phyloP scores from a whole-genome alignment of 2,888 invertebrate species.

The Chironomus riparius region DNA sequence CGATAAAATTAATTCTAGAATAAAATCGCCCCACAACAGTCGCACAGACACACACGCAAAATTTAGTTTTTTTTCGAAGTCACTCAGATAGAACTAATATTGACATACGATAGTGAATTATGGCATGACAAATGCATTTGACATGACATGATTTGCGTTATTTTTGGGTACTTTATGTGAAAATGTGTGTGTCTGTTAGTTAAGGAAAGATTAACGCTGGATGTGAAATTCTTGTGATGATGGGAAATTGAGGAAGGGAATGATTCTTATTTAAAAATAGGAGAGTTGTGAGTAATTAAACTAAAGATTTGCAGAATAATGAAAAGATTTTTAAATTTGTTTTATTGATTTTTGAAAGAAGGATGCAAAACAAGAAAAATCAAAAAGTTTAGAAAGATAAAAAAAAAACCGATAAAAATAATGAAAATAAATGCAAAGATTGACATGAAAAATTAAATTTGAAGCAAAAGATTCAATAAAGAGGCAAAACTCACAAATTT shows the following conservation, averaged over 20 bases:
- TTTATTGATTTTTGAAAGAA: too few relatives aligned
- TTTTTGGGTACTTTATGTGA: neutral
- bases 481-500: too few relatives aligned
- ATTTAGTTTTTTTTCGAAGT: neutral
- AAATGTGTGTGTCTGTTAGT: neutral
- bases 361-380: too few relatives aligned
- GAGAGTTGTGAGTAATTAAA: too few relatives aligned
- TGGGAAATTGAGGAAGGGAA: neutral
- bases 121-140: constrained; percentile 22
- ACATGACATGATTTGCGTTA: constrained; percentile 20
- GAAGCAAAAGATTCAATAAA: too few relatives aligned
- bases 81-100: constrained; percentile 24
- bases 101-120: constrained; percentile 26
- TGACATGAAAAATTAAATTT: too few relatives aligned
- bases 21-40: constrained; percentile 7
- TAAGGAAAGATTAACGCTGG: neutral
- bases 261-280: too few relatives aligned
- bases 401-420: too few relatives aligned
- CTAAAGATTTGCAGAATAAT: too few relatives aligned
- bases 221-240: neutral
- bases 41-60: neutral
- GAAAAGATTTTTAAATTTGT: too few relatives aligned
- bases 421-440: too few relatives aligned
- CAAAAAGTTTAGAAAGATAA: too few relatives aligned
- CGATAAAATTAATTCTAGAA: neutral